Evolutionary conservation across 2,113 vertebrate genomes (phyloP).

Genomic region (Seriola aureovittata): DNA sequence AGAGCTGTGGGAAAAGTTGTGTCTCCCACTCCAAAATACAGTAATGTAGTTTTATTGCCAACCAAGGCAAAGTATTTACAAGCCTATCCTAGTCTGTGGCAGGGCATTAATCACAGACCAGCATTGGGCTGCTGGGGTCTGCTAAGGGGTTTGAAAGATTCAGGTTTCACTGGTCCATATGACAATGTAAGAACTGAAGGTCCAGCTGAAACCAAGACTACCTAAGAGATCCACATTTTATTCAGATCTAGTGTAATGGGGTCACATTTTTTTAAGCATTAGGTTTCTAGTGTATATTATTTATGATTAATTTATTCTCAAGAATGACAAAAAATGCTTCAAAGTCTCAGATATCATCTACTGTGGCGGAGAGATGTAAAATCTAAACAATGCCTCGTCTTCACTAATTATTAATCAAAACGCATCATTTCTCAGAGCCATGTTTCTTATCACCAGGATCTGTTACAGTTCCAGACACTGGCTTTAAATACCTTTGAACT

Average conservation of each 20-base stretch:
- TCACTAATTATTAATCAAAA: background rate
- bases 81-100: slow-evolving; percentile 11
- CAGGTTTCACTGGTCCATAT: slow-evolving; percentile 6
- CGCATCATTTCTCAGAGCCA: background rate
- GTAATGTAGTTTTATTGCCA: slow-evolving; percentile 33
- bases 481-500: too few species aligned
- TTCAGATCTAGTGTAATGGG: background rate
- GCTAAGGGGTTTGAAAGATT: background rate
- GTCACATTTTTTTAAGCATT: background rate
- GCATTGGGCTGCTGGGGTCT: background rate
- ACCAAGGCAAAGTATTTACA: slow-evolving; percentile 37
- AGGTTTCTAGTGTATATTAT: background rate
- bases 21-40: slow-evolving; percentile 22
- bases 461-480: too few species aligned
- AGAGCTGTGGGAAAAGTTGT: slow-evolving; percentile 16
- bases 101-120: slow-evolving; percentile 41
- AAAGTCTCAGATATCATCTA: background rate
- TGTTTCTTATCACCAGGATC: too few species aligned
- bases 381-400: background rate
- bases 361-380: background rate
- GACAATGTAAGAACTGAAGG: background rate
- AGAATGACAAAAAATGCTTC: too few species aligned
- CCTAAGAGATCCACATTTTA: background rate
- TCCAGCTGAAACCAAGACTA: background rate
- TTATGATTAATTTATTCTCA: background rate